Evolutionary conservation across 2,113 vertebrate species (phyloP).

Genomic region (Gnathonemus longibarbis): DNA sequence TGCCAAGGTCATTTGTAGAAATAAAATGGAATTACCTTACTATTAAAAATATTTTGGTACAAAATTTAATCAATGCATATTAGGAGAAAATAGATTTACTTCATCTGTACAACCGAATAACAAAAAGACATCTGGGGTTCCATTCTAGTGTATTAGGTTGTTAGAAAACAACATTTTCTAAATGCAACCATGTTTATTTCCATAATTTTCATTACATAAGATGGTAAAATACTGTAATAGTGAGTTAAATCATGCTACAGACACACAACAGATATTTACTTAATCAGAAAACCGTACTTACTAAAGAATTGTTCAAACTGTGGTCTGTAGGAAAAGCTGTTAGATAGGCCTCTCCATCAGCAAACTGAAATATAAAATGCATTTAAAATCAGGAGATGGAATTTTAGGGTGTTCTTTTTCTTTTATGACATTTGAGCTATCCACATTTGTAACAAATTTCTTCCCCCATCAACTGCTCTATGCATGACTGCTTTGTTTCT

Average conservation of each 20-base stretch:
- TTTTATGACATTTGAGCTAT: neutral
- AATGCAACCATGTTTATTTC: neutral
- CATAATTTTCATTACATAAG: neutral
- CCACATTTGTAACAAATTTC: neutral
- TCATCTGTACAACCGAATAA: neutral
- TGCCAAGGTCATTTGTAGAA: neutral
- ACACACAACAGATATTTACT: neutral
- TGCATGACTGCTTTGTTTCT: neutral
- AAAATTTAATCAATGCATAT: neutral
- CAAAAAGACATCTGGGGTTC: neutral
- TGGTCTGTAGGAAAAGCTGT: conserved; percentile 74
- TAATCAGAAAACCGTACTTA: conserved; percentile 50
- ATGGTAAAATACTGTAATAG: neutral
- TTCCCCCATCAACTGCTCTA: neutral
- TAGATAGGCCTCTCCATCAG: conserved; percentile 84
- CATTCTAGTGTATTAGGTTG: neutral
- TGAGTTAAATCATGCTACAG: neutral
- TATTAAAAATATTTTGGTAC: neutral
- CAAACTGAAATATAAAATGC: conserved; percentile 62
- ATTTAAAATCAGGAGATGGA: neutral
- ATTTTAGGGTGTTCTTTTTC: neutral
- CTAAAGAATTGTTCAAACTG: conserved; percentile 76
- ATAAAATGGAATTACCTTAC: neutral
- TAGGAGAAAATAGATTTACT: neutral
- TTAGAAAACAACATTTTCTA: neutral